Percentiles rank a stretch among this genome's conserved stretches.
Evolutionary conservation across 64 coral and sea anemone species (phyloP).

Genomic region (Dendrophyllia cribrosa): DNA sequence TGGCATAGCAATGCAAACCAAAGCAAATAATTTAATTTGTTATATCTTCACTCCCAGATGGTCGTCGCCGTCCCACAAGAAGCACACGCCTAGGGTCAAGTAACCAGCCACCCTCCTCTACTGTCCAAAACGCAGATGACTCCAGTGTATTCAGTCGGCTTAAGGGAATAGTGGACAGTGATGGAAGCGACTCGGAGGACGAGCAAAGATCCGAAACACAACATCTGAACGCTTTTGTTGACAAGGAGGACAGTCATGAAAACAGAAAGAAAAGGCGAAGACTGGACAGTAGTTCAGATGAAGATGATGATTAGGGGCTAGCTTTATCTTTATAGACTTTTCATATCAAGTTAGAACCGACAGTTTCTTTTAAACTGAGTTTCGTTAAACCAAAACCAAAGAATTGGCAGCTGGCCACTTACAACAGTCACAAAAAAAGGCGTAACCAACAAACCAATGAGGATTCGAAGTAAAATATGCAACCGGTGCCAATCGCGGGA

Average conservation of each 20-base stretch:
- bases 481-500: too few relatives aligned
- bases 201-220: neutral
- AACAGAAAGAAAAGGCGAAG: slow-evolving; percentile 7
- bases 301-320: neutral
- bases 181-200: slow-evolving; percentile 50
- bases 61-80: slow-evolving; percentile 53
- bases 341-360: too few relatives aligned
- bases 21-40: neutral
- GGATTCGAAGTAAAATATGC: too few relatives aligned
- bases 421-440: too few relatives aligned
- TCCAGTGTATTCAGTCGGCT: slow-evolving; percentile 63
- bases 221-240: neutral
- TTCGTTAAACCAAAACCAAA: neutral
- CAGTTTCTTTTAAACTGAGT: neutral
- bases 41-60: neutral
- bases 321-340: neutral
- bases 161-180: slow-evolving; percentile 87
- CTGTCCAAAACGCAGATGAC: slow-evolving; percentile 11
- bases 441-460: too few relatives aligned
- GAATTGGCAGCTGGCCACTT: too few relatives aligned
- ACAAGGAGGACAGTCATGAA: neutral
- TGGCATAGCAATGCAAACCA: neutral
- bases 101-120: neutral
- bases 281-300: slow-evolving; percentile 31
- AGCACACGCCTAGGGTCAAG: neutral